Conservation (phyloP, 2,888 invertebrate genomes). For the Linnaemya vulpina region DNA sequence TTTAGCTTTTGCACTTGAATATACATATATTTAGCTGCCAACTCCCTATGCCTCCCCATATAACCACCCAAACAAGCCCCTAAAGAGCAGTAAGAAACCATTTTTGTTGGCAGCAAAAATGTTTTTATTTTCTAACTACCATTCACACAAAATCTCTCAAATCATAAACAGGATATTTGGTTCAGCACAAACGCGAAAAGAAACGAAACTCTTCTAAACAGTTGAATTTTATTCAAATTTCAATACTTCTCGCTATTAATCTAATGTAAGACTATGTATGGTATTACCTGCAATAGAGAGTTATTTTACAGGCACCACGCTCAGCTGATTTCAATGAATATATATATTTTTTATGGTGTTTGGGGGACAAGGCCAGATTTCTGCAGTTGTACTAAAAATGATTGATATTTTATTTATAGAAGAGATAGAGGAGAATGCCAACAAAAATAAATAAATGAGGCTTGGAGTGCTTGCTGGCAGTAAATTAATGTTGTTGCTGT, state of each 20-base stretch:
- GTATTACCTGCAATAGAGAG: too few species aligned
- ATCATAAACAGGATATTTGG: background rate
- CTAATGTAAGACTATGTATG: background rate
- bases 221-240: conserved; percentile 33
- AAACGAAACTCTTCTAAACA: conserved; percentile 25
- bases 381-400: conserved; percentile 50
- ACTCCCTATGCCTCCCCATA: background rate
- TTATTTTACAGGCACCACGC: conserved; percentile 11
- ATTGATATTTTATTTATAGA: conserved; percentile 53
- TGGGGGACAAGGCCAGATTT: conserved; percentile 63
- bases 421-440: conserved; percentile 21
- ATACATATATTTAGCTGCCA: background rate
- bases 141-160: background rate
- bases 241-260: conserved; percentile 7
- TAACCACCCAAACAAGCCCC: background rate
- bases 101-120: conserved; percentile 20
- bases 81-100: conserved; percentile 3
- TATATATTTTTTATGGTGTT: background rate
- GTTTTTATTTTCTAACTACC: background rate
- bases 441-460: conserved; percentile 9
- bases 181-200: conserved; percentile 19
- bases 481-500: background rate
- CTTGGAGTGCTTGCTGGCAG: background rate
- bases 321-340: conserved; percentile 61
- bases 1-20: background rate